A percentile compares a stretch with the other conserved stretches of the same genome.
Evolutionary conservation across 2,113 vertebrate genomes (phyloP).

Genomic region (Puntigrus tetrazona): DNA sequence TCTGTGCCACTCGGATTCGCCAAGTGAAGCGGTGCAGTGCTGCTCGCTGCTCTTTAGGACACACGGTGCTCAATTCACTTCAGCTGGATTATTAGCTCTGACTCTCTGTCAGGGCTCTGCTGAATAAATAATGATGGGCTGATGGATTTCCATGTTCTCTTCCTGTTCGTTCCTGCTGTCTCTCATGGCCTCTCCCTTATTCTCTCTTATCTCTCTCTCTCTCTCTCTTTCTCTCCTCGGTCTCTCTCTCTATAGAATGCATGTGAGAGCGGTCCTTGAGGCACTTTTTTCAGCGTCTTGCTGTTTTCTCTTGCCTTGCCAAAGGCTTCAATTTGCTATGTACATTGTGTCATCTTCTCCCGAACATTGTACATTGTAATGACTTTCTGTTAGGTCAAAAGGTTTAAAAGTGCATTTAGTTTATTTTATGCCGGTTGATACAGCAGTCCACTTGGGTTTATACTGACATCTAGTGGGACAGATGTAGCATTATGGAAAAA

Average conservation of each 20-base stretch:
- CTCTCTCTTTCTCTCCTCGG: neutral
- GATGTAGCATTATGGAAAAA: neutral
- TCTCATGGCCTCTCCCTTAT: slow-evolving; percentile 35
- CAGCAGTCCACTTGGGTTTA: neutral
- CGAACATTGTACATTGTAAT: neutral
- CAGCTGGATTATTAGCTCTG: slow-evolving; percentile 57
- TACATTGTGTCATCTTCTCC: slow-evolving; percentile 17
- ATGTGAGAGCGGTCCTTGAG: slow-evolving; percentile 43
- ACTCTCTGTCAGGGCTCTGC: slow-evolving; percentile 55
- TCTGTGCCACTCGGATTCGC: slow-evolving; percentile 43
- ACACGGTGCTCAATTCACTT: slow-evolving; percentile 47
- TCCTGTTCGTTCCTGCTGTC: slow-evolving; percentile 32
- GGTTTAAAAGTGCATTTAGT: neutral
- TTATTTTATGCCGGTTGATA: neutral
- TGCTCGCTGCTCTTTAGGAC: slow-evolving; percentile 48
- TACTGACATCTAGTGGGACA: slow-evolving; percentile 2
- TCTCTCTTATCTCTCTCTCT: slow-evolving; percentile 33
- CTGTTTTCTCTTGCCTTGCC: slow-evolving; percentile 31
- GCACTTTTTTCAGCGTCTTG: slow-evolving; percentile 34
- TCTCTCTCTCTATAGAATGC: slow-evolving; percentile 5
- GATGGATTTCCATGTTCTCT: slow-evolving; percentile 56
- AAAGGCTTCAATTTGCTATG: slow-evolving; percentile 32
- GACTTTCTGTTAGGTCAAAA: neutral
- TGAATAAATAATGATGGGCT: slow-evolving; percentile 62
- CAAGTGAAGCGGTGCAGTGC: slow-evolving; percentile 40